Conservation (phyloP, 1,140 invertebrate species). For the Anastatus disparis region DNA sequence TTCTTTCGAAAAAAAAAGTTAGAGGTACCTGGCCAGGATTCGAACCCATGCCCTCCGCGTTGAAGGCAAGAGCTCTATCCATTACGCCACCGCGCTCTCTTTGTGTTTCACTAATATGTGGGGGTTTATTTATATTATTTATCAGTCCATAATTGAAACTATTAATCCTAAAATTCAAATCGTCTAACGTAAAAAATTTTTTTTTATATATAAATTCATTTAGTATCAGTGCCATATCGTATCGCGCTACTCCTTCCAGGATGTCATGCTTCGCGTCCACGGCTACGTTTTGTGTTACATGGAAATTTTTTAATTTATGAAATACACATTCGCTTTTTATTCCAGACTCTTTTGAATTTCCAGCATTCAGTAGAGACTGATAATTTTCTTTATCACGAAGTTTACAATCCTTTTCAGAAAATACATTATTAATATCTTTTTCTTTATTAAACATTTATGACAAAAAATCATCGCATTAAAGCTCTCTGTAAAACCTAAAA, state of each 20-base stretch:
- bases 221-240: conserved; percentile 54
- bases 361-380: conserved; percentile 21
- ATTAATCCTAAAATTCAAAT: conserved; percentile 24
- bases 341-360: conserved; percentile 42
- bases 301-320: conserved; percentile 51
- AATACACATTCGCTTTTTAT: conserved; percentile 57
- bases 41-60: no score
- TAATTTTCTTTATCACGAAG: not conserved
- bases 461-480: conserved; percentile 38
- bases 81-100: no score
- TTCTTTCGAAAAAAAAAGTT: no score
- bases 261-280: conserved; percentile 61
- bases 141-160: conserved; percentile 26
- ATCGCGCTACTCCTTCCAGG: conserved; percentile 57
- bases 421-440: not conserved
- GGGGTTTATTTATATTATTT: conserved; percentile 27
- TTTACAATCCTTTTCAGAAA: not conserved
- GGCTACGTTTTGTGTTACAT: conserved; percentile 55
- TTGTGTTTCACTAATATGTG: conserved; percentile 27
- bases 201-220: conserved; percentile 33
- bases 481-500: conserved; percentile 40
- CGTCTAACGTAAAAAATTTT: conserved; percentile 34
- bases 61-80: no score
- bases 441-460: conserved; percentile 32
- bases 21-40: no score